phyloP scores from a whole-genome alignment of 2,888 invertebrate species.

The Calliopum simillimum region DNA sequence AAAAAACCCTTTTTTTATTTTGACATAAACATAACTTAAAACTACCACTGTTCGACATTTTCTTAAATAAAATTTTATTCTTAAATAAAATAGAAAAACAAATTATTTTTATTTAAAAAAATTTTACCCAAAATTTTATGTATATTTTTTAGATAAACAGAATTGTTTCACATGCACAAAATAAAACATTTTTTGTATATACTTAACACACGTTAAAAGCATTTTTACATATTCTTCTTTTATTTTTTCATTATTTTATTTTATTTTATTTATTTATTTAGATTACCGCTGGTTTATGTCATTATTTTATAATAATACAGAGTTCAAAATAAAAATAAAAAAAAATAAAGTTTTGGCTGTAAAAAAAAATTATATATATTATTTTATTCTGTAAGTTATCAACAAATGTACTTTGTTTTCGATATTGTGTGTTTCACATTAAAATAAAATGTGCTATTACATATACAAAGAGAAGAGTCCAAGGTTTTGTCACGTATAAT shows the following conservation, averaged over 20 bases:
- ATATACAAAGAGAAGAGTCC: background rate
- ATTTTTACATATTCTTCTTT: constrained; percentile 1
- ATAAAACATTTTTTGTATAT: too few species aligned
- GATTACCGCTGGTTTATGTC: too few species aligned
- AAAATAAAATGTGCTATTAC: background rate
- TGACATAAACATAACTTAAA: background rate
- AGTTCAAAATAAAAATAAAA: constrained; percentile 14
- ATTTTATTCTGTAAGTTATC: background rate
- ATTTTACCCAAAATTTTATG: too few species aligned
- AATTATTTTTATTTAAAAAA: too few species aligned
- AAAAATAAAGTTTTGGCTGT: constrained; percentile 12
- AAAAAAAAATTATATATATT: constrained; percentile 26
- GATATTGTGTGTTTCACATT: background rate
- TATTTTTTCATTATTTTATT: too few species aligned
- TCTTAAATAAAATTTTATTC: too few species aligned
- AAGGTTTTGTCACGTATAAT: background rate
- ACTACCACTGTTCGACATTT: too few species aligned
- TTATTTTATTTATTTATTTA: background rate
- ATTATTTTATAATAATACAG: background rate
- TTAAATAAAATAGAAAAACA: too few species aligned
- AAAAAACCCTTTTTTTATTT: background rate
- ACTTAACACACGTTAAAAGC: background rate
- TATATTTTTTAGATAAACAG: too few species aligned
- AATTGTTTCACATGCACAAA: too few species aligned
- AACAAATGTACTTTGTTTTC: constrained; percentile 22